Evolutionary conservation across 2,888 invertebrate species (phyloP), one percentile per base, ranked within the genome.

Genomic region (Gymnocheta viridis): DNA sequence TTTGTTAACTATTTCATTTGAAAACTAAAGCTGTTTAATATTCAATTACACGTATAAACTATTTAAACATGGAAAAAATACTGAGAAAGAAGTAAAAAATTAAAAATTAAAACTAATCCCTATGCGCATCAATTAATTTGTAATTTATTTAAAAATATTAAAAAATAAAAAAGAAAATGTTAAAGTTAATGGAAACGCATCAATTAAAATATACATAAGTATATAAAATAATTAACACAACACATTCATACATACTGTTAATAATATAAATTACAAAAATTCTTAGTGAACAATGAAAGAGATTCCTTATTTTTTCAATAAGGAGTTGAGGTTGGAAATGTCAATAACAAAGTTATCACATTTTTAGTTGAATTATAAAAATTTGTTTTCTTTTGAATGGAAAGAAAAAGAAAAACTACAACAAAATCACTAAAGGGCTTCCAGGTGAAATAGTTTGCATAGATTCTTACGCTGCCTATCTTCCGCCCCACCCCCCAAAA

Each of bases 51-150:
- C 56, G 56, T 56, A 73, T 73, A 27, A n/a, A 54, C 24, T 41
- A 29, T 27, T 12, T 14, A 38, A 38, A 38, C 4, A 32, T 49
- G 27, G 24, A 77, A 76, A 81, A 51, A 76, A 81, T 72, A 64
- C 41, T 49, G 72, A 82, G 69, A 69, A 80, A 82, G 22, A 60
- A 22, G 83, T 83, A 70, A 87, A 62, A n/a, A 85, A 85, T 85
- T 85, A 82, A 83, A 84, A 72, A 17, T 32, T 22, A 51, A 87
- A 86, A 86, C 87, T 90, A 89, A 88, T 91, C 91, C 91, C 91
- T 91, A 91, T 91, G 90, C 90, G 91, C 91, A 91, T 91, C 91
- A 91, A 91, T 91, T 91, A 91, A 91, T 91, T 91, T 91, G 88
- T 89, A 91, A 91, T 91, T 91, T 91, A 90, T 91, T 91, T 91